These are phyloP conservation scores for Linepithema humile DNA, from an alignment of 1,140 invertebrate species.

Conservation along the genomic window DNA sequence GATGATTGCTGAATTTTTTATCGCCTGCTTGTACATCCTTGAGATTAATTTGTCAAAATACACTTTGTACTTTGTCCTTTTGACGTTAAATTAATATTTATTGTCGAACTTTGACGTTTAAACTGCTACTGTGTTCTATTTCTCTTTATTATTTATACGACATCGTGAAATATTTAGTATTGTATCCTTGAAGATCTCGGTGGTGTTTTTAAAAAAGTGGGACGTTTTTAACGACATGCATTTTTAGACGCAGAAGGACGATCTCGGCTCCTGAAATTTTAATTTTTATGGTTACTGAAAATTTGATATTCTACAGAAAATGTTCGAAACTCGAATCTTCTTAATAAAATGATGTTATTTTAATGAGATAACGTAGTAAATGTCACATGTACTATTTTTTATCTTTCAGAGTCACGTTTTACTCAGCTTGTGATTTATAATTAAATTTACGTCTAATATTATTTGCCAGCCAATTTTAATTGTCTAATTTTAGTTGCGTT, in stretches of 20 bases:
- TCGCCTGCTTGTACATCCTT: not conserved
- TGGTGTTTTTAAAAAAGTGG: not conserved
- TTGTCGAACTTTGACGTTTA: not conserved
- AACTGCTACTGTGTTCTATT: not conserved
- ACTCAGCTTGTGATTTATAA: not conserved
- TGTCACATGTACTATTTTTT: not conserved
- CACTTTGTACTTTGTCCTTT: no score
- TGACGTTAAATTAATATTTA: not conserved
- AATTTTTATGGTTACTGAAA: not conserved
- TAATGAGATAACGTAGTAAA: not conserved
- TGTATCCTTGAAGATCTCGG: not conserved
- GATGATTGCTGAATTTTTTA: not conserved
- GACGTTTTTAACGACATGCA: not conserved
- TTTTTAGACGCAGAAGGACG: not conserved
- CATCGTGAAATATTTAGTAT: not conserved
- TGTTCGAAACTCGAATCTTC: no score
- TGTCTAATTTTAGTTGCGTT: conserved; percentile 13
- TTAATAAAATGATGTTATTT: not conserved
- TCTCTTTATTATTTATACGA: not conserved
- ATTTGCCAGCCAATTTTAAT: not conserved
- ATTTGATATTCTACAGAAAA: not conserved
- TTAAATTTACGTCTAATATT: conserved; percentile 24
- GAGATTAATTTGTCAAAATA: not conserved
- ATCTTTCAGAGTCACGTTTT: not conserved
- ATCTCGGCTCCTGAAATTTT: not conserved